These are phyloP conservation scores for Hemithea aestivaria DNA, from an alignment of 2,888 invertebrate genomes.

Conservation along the genomic window DNA sequence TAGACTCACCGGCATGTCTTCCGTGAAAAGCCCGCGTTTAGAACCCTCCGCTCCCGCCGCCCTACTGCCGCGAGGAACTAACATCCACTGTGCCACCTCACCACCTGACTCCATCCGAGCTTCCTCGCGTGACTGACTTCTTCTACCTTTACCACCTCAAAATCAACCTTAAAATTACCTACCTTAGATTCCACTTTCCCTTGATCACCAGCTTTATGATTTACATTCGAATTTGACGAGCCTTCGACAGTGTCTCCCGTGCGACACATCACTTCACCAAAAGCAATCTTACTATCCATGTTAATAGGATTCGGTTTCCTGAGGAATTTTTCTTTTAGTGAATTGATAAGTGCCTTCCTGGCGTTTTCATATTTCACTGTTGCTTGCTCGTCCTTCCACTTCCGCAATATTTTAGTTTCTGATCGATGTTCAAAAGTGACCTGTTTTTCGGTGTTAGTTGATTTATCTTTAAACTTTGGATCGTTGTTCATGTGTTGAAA, in stretches of 20 bases:
- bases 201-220: slow-evolving; percentile 35
- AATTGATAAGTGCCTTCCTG: slow-evolving; percentile 63
- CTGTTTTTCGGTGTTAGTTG: slow-evolving; percentile 37
- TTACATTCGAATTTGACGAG: slow-evolving; percentile 69
- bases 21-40: slow-evolving; percentile 53
- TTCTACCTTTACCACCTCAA: slow-evolving; percentile 38
- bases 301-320: slow-evolving; percentile 38
- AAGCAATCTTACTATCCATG: slow-evolving; percentile 44
- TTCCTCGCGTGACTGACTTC: slow-evolving; percentile 68
- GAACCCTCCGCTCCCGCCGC: slow-evolving; percentile 61
- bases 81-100: slow-evolving; percentile 69
- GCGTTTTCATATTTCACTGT: slow-evolving; percentile 60
- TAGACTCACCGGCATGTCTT: slow-evolving; percentile 69
- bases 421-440: slow-evolving; percentile 33
- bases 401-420: slow-evolving; percentile 50
- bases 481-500: slow-evolving; percentile 26
- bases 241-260: slow-evolving; percentile 66
- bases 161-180: slow-evolving; percentile 41
- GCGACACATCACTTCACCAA: slow-evolving; percentile 46
- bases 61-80: slow-evolving; percentile 62
- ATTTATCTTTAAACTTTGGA: slow-evolving; percentile 36
- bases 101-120: slow-evolving; percentile 70
- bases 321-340: slow-evolving; percentile 65
- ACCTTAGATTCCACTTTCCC: slow-evolving; percentile 35
- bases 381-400: slow-evolving; percentile 61